Evolutionary conservation across 2,888 invertebrate species (phyloP).

Genomic region (Drosophila gaucha): DNA sequence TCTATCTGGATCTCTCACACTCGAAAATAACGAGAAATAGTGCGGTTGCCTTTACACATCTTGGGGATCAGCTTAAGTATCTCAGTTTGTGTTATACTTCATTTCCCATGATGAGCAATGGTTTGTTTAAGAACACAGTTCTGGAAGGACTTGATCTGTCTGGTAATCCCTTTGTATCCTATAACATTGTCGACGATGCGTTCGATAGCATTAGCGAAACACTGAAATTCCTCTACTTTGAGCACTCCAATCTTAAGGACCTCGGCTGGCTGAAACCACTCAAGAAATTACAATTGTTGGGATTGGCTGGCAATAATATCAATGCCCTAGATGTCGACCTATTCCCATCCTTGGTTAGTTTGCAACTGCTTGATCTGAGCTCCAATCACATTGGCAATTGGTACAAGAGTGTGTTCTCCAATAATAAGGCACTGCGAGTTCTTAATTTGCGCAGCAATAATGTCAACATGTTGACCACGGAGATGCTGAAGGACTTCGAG

Average conservation of each 20-base stretch:
- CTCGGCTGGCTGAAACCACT: constrained; percentile 84
- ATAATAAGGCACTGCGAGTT: constrained; percentile 84
- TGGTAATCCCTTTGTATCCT: constrained; percentile 85
- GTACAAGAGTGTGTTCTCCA: constrained; percentile 84
- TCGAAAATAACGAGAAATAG: constrained; percentile 82
- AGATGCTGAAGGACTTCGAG: constrained; percentile 87
- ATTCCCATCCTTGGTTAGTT: constrained; percentile 81
- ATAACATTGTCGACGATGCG: constrained; percentile 72
- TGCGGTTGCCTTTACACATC: constrained; percentile 77
- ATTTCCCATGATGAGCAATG: constrained; percentile 82
- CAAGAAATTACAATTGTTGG: constrained; percentile 85
- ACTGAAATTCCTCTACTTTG: constrained; percentile 85
- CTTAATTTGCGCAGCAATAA: constrained; percentile 86
- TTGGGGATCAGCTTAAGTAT: constrained; percentile 79
- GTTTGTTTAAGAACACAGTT: constrained; percentile 84
- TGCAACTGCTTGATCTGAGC: constrained; percentile 86
- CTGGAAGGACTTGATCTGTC: constrained; percentile 86
- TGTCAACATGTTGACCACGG: constrained; percentile 86
- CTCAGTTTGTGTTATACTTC: constrained; percentile 85
- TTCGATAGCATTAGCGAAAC: constrained; percentile 85
- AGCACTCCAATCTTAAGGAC: constrained; percentile 83
- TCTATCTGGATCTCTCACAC: constrained; percentile 84
- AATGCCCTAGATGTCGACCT: constrained; percentile 73
- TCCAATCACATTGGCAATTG: constrained; percentile 87
- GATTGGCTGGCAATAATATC: constrained; percentile 86